Conservation (phyloP, 2,888 invertebrate genomes). For the Trisateles emortualis region DNA sequence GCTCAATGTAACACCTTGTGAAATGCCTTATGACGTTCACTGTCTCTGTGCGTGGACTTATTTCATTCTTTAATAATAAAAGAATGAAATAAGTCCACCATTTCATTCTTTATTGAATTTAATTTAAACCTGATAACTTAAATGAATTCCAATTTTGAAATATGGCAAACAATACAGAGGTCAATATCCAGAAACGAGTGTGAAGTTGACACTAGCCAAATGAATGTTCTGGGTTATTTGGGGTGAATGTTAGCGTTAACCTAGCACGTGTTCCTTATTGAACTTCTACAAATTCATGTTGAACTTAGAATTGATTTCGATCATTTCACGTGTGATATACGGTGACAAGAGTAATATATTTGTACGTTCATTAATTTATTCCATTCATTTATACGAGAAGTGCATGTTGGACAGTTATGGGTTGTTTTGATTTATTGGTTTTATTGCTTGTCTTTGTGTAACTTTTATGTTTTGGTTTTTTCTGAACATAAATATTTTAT, state of each 20-base stretch:
- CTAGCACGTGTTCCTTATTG: background rate
- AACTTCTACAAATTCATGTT: background rate
- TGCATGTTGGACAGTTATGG: background rate
- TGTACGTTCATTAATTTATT: background rate
- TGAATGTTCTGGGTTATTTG: background rate
- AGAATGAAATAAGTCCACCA: no score
- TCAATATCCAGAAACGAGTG: constrained; percentile 1
- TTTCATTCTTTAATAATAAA: no score
- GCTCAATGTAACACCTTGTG: background rate
- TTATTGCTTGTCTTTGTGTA: background rate
- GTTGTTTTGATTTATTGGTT: background rate
- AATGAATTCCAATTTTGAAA: constrained; percentile 2
- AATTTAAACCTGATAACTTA: background rate
- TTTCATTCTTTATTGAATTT: background rate
- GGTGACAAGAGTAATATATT: constrained; percentile 2
- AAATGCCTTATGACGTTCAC: background rate
- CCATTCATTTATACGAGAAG: background rate
- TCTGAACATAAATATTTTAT: background rate
- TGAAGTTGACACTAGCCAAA: constrained; percentile 2
- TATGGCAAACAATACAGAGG: constrained; percentile 4
- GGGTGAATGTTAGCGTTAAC: background rate
- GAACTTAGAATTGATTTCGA: background rate
- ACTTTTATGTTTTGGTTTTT: background rate
- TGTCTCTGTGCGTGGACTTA: background rate
- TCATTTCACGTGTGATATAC: background rate